phyloP scores from a whole-genome alignment of 2,888 invertebrate genomes.

The Nomada goodeniana region DNA sequence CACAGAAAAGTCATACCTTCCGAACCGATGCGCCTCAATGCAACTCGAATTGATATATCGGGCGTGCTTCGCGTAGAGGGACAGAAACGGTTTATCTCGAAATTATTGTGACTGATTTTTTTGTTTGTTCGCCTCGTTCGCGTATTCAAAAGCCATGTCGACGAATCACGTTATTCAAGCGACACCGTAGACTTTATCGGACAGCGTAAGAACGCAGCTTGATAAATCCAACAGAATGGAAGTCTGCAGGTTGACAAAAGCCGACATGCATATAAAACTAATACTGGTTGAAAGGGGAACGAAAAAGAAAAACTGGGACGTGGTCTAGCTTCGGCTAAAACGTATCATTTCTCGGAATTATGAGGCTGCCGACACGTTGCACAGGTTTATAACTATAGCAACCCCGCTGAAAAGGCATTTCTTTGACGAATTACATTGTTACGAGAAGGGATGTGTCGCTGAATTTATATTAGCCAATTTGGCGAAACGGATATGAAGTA shows the following conservation, averaged over 20 bases:
- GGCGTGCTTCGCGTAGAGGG: background rate
- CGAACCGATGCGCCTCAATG: background rate
- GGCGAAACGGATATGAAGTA: background rate
- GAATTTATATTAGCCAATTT: background rate
- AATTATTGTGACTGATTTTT: background rate
- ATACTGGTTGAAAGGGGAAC: slow-evolving; percentile 18
- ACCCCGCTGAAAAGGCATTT: background rate
- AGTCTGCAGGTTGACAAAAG: slow-evolving; percentile 30
- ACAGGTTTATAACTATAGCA: background rate
- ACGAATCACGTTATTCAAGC: slow-evolving; percentile 24
- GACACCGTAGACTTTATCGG: slow-evolving; percentile 29
- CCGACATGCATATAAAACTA: background rate
- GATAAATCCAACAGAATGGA: slow-evolving; percentile 25
- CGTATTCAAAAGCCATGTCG: background rate
- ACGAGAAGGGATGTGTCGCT: background rate
- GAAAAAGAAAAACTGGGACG: slow-evolving; percentile 41
- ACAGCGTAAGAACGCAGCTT: background rate
- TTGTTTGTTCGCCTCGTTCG: background rate
- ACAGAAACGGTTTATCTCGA: slow-evolving; percentile 3
- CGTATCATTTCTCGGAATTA: slow-evolving; percentile 15
- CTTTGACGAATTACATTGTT: slow-evolving; percentile 1
- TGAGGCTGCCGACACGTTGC: slow-evolving; percentile 8
- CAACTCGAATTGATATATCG: slow-evolving; percentile 6
- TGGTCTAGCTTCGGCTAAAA: background rate
- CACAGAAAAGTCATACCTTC: background rate